A percentile compares a stretch with the other conserved stretches of the same genome.
Conservation (phyloP, 2,888 invertebrate genomes). For the Lasioglossum figueresi region DNA sequence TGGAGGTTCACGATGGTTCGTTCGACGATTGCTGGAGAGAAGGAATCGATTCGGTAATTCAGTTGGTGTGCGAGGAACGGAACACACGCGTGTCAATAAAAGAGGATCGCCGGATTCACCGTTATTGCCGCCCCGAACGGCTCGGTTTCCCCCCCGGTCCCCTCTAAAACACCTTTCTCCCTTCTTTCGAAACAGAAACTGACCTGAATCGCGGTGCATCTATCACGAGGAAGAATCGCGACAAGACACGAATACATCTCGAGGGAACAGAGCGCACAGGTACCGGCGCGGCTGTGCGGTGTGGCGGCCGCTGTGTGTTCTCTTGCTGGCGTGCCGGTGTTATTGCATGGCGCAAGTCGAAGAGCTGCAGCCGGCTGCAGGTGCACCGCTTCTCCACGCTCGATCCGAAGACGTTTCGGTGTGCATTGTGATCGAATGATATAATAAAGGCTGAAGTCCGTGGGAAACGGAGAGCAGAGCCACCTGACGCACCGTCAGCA, state of each 20-base stretch:
- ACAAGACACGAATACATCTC: conserved; percentile 60
- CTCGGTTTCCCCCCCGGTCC: background rate
- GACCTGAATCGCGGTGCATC: conserved; percentile 62
- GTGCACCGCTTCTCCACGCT: conserved; percentile 73
- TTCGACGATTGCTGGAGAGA: background rate
- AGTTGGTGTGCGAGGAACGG: background rate
- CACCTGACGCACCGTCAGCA: conserved; percentile 80
- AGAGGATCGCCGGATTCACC: conserved; percentile 45
- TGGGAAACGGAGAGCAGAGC: conserved; percentile 81
- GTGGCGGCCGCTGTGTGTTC: conserved; percentile 47
- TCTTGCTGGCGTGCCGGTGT: conserved; percentile 39
- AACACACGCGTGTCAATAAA: conserved; percentile 37
- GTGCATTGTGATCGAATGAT: conserved; percentile 83
- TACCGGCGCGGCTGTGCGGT: background rate
- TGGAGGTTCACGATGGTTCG: background rate
- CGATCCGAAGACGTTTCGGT: conserved; percentile 76
- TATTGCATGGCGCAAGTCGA: conserved; percentile 71
- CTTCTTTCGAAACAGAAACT: conserved; percentile 60
- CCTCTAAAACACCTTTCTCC: conserved; percentile 52
- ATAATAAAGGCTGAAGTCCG: conserved; percentile 82
- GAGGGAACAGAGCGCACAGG: conserved; percentile 44
- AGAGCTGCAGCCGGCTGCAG: conserved; percentile 79
- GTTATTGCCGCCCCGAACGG: conserved; percentile 34
- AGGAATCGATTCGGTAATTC: background rate
- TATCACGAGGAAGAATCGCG: conserved; percentile 66